A percentile compares a stretch with the other conserved stretches of the same genome.
Evolutionary conservation across 2,113 vertebrate genomes (phyloP).

Genomic region (Amphilophus citrinellus): DNA sequence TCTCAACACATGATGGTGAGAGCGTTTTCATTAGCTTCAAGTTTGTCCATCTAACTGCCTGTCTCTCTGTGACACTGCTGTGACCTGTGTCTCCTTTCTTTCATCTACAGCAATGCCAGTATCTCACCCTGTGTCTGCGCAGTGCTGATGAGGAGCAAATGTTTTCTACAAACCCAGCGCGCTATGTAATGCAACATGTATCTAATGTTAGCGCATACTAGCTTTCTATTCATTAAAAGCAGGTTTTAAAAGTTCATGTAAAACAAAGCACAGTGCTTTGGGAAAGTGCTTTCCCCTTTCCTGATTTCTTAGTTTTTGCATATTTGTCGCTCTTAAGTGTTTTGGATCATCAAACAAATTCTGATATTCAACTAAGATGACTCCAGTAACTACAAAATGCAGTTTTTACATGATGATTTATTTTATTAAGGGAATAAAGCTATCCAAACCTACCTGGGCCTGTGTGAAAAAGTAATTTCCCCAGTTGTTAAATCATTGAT

Average conservation of each 20-base stretch:
- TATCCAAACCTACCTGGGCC: neutral
- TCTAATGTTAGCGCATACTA: neutral
- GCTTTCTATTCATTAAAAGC: neutral
- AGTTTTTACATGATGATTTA: neutral
- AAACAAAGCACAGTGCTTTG: neutral
- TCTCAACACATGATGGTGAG: conserved; percentile 68
- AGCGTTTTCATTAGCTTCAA: neutral
- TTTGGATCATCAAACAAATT: neutral
- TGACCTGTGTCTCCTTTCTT: neutral
- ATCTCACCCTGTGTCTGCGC: conserved; percentile 72
- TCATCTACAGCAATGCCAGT: conserved; percentile 74
- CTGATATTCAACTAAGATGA: neutral
- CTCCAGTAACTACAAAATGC: accelerated
- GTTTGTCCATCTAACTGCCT: neutral
- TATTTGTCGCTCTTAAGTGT: neutral
- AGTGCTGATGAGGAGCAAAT: conserved; percentile 51
- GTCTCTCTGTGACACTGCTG: neutral
- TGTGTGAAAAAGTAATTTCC: neutral
- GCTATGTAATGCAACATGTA: conserved; percentile 49
- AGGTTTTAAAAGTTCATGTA: accelerated
- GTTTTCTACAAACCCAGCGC: conserved; percentile 57
- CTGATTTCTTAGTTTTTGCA: neutral
- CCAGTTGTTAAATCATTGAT: neutral
- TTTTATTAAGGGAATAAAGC: neutral
- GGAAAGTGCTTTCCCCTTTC: too few relatives aligned